Evolutionary conservation across 2,113 vertebrate genomes (phyloP).

Genomic region (Amazona vittata): DNA sequence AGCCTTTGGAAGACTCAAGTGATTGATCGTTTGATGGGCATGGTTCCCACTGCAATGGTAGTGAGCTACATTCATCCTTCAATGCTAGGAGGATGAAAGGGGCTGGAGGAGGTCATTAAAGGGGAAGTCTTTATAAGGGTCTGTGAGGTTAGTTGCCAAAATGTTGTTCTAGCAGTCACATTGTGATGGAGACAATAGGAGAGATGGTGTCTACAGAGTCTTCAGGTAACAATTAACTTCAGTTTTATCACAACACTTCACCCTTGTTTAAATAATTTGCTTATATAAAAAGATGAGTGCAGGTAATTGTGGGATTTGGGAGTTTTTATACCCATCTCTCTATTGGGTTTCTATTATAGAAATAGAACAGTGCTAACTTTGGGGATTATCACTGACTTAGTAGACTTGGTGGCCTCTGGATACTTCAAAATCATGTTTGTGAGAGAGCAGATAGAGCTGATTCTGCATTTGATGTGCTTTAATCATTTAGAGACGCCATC

Average conservation of each 20-base stretch:
- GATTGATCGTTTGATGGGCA: background rate
- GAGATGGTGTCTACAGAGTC: background rate
- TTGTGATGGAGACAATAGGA: fast-evolving
- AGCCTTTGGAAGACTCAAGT: background rate
- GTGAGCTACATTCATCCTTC: background rate
- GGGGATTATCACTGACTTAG: background rate
- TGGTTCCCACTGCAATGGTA: background rate
- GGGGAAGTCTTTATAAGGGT: background rate
- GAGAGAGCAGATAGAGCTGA: background rate
- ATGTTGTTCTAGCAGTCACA: background rate
- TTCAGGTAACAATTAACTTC: background rate
- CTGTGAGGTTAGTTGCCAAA: background rate
- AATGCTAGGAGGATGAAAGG: background rate
- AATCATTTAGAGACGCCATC: background rate
- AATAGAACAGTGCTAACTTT: background rate
- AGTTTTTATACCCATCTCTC: background rate
- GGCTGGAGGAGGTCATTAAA: background rate
- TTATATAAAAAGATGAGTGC: background rate
- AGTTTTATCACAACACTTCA: background rate
- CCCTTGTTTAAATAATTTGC: background rate
- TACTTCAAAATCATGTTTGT: background rate
- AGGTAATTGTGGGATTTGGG: background rate
- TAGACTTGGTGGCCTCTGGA: background rate
- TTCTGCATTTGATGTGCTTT: background rate
- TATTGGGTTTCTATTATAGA: background rate